These are phyloP conservation scores for Tapera naevia DNA, from an alignment of 2,797 vertebrate genomes.

Conservation along the genomic window DNA sequence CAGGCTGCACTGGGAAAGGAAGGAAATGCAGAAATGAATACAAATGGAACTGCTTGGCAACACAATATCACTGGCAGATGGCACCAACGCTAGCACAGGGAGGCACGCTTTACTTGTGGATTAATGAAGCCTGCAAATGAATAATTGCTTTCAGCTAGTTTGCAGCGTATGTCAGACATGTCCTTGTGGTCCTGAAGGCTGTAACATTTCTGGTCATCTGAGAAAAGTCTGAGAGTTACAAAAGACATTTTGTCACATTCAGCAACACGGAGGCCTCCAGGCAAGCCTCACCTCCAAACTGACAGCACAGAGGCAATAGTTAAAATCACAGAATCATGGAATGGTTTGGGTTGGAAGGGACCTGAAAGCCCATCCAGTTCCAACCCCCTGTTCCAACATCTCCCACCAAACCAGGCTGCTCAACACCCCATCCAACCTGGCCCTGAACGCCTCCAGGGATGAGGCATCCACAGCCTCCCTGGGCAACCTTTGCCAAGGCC, in stretches of 20 bases:
- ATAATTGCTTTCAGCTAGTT: neutral
- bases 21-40: neutral
- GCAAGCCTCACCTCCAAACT: neutral
- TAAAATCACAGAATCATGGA: too few relatives aligned
- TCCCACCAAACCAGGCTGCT: too few relatives aligned
- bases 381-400: too few relatives aligned
- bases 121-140: neutral
- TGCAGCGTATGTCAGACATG: neutral
- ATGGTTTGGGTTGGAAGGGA: too few relatives aligned
- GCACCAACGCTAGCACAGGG: neutral
- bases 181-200: neutral
- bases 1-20: neutral
- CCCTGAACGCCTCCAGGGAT: too few relatives aligned
- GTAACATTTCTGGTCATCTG: neutral
- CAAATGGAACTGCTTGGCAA: neutral
- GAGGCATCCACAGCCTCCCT: too few relatives aligned
- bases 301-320: neutral
- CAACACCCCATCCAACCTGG: too few relatives aligned
- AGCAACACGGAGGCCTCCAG: neutral
- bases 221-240: neutral
- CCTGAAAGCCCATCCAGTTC: too few relatives aligned
- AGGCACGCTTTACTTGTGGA: rapidly evolving
- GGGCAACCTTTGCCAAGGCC: too few relatives aligned
- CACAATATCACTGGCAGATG: neutral
- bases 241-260: neutral